Evolutionary conservation across 1,140 invertebrate species (phyloP).

Genomic region (Drosophila bocki): DNA sequence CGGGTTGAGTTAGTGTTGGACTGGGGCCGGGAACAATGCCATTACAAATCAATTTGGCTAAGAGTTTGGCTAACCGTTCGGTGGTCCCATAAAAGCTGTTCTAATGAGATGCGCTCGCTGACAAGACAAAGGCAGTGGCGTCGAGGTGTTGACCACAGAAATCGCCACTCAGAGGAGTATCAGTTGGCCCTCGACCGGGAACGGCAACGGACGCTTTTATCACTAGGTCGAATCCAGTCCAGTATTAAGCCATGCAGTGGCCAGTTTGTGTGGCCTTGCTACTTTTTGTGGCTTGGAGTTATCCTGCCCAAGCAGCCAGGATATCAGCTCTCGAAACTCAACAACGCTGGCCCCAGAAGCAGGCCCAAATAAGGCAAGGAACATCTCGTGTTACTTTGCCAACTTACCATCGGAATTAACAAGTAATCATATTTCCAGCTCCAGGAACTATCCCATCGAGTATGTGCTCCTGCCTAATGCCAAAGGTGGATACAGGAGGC

Average conservation of each 20-base stretch:
- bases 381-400: background rate
- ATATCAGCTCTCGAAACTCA: conserved; percentile 18
- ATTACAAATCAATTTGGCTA: conserved; percentile 53
- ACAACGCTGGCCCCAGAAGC: conserved; percentile 27
- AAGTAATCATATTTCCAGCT: background rate
- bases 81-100: conserved; percentile 24
- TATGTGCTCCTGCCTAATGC: conserved; percentile 31
- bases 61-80: conserved; percentile 34
- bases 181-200: conserved; percentile 41
- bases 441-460: conserved; percentile 16
- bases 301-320: conserved; percentile 24
- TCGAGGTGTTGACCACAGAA: conserved; percentile 46
- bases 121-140: conserved; percentile 23
- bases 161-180: conserved; percentile 12
- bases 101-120: conserved; percentile 40
- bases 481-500: conserved; percentile 42
- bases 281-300: conserved; percentile 33
- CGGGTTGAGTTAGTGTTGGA: conserved; percentile 25
- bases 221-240: background rate
- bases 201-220: conserved; percentile 21
- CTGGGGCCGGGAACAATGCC: conserved; percentile 35
- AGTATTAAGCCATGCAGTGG: conserved; percentile 42
- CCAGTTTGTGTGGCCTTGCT: conserved; percentile 34
- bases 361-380: conserved; percentile 25
- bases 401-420: background rate